phyloP scores from a whole-genome alignment of 2,113 vertebrate species.

The Bolborhynchus lineola region DNA sequence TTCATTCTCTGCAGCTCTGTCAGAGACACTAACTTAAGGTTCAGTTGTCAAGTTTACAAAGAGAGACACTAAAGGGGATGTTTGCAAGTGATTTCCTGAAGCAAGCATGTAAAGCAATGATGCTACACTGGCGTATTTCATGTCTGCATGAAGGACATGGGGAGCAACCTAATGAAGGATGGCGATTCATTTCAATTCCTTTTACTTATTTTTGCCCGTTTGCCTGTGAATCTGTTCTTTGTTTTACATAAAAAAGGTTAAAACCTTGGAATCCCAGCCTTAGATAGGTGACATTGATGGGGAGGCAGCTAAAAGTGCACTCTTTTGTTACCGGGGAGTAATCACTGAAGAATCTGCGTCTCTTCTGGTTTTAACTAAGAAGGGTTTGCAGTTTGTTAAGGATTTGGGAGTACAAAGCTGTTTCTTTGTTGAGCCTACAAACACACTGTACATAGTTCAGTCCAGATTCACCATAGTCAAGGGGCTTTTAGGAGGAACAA shows the following conservation, averaged over 20 bases:
- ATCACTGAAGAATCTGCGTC: not conserved
- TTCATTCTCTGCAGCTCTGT: not conserved
- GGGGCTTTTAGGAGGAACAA: not conserved
- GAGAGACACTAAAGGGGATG: not conserved
- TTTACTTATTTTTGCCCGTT: conserved; percentile 18
- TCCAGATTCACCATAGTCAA: not conserved
- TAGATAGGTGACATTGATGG: not conserved
- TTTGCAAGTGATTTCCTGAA: not conserved
- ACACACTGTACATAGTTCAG: not conserved
- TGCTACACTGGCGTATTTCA: not conserved
- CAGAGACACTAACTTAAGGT: not conserved
- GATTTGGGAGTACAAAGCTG: not conserved
- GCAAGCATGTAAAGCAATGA: not conserved
- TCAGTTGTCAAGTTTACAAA: not conserved
- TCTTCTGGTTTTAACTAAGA: not conserved
- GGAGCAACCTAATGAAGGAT: not conserved
- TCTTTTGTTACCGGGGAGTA: not conserved
- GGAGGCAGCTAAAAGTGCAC: not conserved
- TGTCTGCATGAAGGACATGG: not conserved
- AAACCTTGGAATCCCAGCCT: not conserved
- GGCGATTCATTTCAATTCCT: not conserved
- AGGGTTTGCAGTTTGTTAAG: not conserved
- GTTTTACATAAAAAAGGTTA: not conserved
- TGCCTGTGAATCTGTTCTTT: conserved; percentile 23
- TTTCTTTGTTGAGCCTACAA: not conserved